Evolutionary conservation across 2,797 vertebrate species (phyloP).

Genomic region (Malurus splendens): DNA sequence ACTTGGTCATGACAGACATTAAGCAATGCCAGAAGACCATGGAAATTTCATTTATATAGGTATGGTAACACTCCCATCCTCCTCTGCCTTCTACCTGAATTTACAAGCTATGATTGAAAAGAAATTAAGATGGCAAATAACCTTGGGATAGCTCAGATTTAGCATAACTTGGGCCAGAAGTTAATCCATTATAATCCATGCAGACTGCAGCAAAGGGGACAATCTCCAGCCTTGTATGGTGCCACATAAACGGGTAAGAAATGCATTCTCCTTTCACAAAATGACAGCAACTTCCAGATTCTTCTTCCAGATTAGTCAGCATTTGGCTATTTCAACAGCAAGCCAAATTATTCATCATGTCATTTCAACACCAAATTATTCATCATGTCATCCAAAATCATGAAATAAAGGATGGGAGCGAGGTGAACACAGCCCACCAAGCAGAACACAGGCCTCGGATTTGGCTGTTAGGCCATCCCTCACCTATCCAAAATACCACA

Average conservation of each 20-base stretch:
- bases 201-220: not conserved
- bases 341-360: not conserved
- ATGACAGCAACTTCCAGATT: not conserved
- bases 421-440: not conserved
- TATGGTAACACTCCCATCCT: not conserved
- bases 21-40: not conserved
- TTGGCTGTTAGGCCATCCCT: not conserved
- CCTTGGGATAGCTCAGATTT: not conserved
- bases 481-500: not conserved
- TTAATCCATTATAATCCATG: not conserved
- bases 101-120: not conserved
- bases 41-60: not conserved
- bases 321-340: not conserved
- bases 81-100: not conserved
- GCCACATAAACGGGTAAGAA: not conserved
- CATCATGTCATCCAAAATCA: not conserved
- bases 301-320: not conserved
- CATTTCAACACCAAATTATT: not conserved
- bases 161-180: not conserved
- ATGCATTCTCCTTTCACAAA: not conserved
- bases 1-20: not conserved
- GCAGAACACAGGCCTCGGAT: not conserved
- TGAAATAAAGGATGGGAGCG: fast-evolving
- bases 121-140: not conserved
- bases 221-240: not conserved